Evolutionary conservation across 2,113 vertebrate genomes (phyloP).

Genomic region (Haliaeetus leucogaster): DNA sequence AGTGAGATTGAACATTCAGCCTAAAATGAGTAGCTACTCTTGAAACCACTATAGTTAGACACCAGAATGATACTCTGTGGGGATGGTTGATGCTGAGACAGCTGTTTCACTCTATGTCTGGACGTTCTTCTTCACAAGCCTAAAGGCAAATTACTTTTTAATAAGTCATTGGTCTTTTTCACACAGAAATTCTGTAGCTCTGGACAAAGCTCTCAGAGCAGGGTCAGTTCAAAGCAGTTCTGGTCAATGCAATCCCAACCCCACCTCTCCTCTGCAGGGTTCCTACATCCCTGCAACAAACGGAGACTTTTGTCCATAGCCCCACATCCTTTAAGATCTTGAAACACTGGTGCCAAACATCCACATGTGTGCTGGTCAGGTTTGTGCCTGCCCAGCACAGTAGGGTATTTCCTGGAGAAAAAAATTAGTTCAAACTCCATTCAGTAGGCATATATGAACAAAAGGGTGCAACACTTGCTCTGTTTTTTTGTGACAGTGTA

Average conservation of each 20-base stretch:
- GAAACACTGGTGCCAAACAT: background rate
- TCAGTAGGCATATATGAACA: background rate
- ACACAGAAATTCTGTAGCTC: background rate
- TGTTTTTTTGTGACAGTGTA: background rate
- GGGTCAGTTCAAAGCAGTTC: background rate
- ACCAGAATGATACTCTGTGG: background rate
- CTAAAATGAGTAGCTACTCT: background rate
- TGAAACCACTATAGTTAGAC: background rate
- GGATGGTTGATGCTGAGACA: background rate
- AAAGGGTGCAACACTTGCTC: background rate
- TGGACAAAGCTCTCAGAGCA: background rate
- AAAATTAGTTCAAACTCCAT: background rate
- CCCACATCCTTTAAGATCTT: background rate
- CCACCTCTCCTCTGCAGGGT: background rate
- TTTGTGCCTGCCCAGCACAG: conserved; percentile 5
- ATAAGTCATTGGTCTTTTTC: background rate
- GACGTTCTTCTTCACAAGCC: background rate
- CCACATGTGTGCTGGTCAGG: background rate
- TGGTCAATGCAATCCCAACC: background rate
- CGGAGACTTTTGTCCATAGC: background rate
- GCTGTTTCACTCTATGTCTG: background rate
- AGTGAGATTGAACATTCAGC: background rate
- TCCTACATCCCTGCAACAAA: background rate
- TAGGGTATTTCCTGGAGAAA: conserved; percentile 4
- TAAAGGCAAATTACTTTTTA: background rate